These are phyloP conservation scores for Monomorium pharaonis DNA, from an alignment of 1,140 invertebrate species.

Conservation along the genomic window DNA sequence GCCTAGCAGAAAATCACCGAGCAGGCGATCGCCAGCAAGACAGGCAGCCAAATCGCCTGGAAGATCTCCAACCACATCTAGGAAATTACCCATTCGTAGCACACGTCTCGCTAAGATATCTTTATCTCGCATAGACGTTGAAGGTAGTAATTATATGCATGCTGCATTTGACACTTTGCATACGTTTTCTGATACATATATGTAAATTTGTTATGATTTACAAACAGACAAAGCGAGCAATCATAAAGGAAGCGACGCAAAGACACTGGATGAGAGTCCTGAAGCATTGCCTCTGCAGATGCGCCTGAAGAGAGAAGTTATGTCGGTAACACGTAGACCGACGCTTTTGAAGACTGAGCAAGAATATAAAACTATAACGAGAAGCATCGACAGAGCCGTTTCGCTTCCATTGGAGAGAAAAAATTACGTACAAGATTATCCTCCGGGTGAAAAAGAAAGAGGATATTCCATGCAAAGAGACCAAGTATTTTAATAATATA, in stretches of 20 bases:
- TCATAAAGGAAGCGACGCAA: slow-evolving; percentile 54
- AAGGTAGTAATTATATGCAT: slow-evolving; percentile 65
- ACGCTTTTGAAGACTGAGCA: slow-evolving; percentile 75
- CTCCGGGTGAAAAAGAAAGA: slow-evolving; percentile 74
- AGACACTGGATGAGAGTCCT: slow-evolving; percentile 62
- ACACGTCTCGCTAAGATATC: slow-evolving; percentile 75
- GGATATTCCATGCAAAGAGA: slow-evolving; percentile 81
- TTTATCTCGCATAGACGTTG: slow-evolving; percentile 72
- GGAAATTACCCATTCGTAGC: slow-evolving; percentile 68
- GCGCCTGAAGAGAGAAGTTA: slow-evolving; percentile 71
- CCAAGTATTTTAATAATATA: slow-evolving; percentile 65
- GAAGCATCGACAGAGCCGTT: slow-evolving; percentile 78
- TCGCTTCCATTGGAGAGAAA: slow-evolving; percentile 81
- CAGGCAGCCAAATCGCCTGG: slow-evolving; percentile 66
- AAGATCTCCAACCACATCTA: slow-evolving; percentile 62
- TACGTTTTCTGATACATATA: neutral
- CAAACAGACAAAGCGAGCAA: slow-evolving; percentile 31
- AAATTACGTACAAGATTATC: slow-evolving; percentile 69
- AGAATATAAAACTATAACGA: slow-evolving; percentile 67
- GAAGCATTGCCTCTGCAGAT: slow-evolving; percentile 74
- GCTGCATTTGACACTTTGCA: neutral
- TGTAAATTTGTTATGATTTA: neutral
- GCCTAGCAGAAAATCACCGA: slow-evolving; percentile 68
- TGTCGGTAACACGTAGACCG: slow-evolving; percentile 74
- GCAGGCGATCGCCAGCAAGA: slow-evolving; percentile 69